Base-by-base conservation (phyloP, 2,888 invertebrate genomes). In the Ypsolopha sequella region DNA sequence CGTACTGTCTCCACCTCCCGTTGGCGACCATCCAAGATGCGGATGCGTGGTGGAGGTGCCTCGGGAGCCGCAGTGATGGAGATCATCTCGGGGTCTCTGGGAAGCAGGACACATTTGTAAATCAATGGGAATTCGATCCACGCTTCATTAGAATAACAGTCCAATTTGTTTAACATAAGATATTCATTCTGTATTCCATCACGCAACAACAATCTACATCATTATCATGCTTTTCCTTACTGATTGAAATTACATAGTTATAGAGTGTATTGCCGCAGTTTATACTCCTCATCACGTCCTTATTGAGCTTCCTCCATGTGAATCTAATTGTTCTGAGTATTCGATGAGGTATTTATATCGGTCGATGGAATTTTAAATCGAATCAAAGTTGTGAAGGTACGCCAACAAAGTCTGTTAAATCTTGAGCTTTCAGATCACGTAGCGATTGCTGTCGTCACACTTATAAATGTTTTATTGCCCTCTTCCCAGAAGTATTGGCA, bases 51-150 rank as follows among this genome's bases (percentile, higher is more conserved):
- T 60, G 97, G 94, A 46, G 97, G 97, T 33, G 97, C 97, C 84
- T 96, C 96, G 0, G 97, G 97, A 13, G 97, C 96, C 38, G 96
- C 96, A 35, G 96, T 97, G 74, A 97, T 96, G 71, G 96, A 96
- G 70, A 97, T 96, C 93, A 96, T 97, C 81, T 97, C 97, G 54
- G 96, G 96, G 84, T 97, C 97, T 74, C 95, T 93, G 82, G 13
- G 68, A 66, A 55, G 55, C 50, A 24, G 54, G 10, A 35, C 45
- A 33, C 24, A 4, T 24, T 24, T 24, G 24, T 24, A 24, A 24
- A 24, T 24, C 24, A 24, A 24, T 24, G 4, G 24, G 24, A 24
- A 53, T 53, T 43, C 48, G 14, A 52, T 41, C 48, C 47, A 48
- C 51, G 41, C 2, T 6, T 7, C 13, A n/a, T n/a, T 41, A 11